Percentiles rank a stretch among this genome's conserved stretches.
Conservation (phyloP, 2,888 invertebrate species). For the Drosophila robusta region DNA sequence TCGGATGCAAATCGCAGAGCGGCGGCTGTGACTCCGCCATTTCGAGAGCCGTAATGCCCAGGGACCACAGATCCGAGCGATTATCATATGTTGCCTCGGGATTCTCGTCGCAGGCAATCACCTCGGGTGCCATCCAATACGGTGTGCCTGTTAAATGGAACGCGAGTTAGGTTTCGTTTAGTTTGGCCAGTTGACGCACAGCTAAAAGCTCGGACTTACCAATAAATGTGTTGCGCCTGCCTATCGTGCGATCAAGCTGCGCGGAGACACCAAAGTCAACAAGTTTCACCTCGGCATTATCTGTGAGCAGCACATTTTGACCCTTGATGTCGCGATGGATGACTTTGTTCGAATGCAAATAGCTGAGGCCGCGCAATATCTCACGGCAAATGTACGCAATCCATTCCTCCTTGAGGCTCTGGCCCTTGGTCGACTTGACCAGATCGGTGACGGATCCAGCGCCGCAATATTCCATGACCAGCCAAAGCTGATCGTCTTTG, state of each 20-base stretch:
- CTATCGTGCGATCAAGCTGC: constrained; percentile 99
- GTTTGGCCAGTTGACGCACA: not conserved
- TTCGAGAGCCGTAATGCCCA: constrained; percentile 99
- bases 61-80: constrained; percentile 95
- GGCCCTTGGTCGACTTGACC: constrained; percentile 99
- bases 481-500: constrained; percentile 99
- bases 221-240: constrained; percentile 99
- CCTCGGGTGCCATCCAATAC: constrained; percentile 99
- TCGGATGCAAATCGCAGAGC: constrained; percentile 99
- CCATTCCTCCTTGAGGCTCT: constrained; percentile 99
- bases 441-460: constrained; percentile 99
- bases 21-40: constrained; percentile 99
- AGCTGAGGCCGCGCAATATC: constrained; percentile 97
- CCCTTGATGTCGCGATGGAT: constrained; percentile 99
- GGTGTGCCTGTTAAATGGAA: constrained; percentile 90
- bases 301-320: constrained; percentile 99
- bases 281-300: constrained; percentile 99
- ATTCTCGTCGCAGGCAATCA: constrained; percentile 99
- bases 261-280: constrained; percentile 99
- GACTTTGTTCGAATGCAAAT: constrained; percentile 99
- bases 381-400: constrained; percentile 99
- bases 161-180: constrained; percentile 22
- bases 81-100: constrained; percentile 99
- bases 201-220: constrained; percentile 66
- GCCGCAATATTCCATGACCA: constrained; percentile 99